These are phyloP conservation scores for Sminthopsis crassicaudata DNA, from an alignment of 2,113 vertebrate genomes.

Conservation along the genomic window DNA sequence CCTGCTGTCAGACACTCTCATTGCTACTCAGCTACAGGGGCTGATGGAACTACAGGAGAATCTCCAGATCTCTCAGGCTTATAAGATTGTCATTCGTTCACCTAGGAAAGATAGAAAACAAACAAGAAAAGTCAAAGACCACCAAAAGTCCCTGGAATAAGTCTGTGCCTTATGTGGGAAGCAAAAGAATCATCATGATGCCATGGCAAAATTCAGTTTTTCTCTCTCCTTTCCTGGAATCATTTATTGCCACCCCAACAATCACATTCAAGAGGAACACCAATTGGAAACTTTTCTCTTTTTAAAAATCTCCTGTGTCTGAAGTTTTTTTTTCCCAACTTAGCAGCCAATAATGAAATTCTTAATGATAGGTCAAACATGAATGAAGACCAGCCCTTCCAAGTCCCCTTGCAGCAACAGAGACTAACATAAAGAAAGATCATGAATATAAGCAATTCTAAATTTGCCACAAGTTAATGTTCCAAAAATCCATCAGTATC, in stretches of 20 bases:
- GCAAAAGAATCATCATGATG: not conserved
- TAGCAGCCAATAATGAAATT: not conserved
- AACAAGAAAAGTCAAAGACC: not conserved
- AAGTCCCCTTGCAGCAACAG: not conserved
- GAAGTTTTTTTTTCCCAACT: not conserved
- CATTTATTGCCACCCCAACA: not conserved
- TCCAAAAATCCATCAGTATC: not conserved
- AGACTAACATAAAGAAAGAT: not conserved
- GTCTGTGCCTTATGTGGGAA: not conserved
- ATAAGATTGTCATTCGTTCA: not conserved
- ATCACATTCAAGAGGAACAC: not conserved
- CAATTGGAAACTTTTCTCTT: not conserved
- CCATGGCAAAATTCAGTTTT: not conserved
- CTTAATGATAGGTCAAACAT: not conserved
- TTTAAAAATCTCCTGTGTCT: not conserved
- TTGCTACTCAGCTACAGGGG: not conserved
- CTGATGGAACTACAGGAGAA: not conserved
- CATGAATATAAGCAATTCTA: not conserved
- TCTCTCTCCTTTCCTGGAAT: not conserved
- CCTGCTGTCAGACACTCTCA: not conserved
- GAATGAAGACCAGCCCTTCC: not conserved
- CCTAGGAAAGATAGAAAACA: not conserved
- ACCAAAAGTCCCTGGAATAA: not conserved
- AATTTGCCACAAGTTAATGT: not conserved
- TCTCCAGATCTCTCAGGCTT: not conserved